Evolutionary conservation across 2,113 vertebrate species (phyloP).

Genomic region (Panurus biarmicus): DNA sequence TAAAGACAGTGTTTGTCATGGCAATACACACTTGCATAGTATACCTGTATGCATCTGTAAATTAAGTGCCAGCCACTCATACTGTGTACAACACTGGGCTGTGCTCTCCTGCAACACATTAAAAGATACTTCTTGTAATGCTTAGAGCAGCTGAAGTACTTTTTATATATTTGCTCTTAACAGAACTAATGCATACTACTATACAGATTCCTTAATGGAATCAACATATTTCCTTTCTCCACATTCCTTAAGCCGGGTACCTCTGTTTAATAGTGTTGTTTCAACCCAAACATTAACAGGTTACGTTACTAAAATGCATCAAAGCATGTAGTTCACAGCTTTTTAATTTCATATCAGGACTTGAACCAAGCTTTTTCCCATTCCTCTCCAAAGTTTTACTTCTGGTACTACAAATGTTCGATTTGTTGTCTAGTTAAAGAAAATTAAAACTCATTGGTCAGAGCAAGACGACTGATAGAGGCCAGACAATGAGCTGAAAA

Average conservation of each 20-base stretch:
- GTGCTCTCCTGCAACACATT: constrained; percentile 70
- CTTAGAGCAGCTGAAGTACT: constrained; percentile 78
- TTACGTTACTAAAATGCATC: constrained; percentile 30
- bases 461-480: constrained; percentile 31
- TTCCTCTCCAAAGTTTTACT: constrained; percentile 43
- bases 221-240: constrained; percentile 90
- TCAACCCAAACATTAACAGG: constrained; percentile 61
- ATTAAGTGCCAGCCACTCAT: constrained; percentile 71
- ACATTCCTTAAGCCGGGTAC: constrained; percentile 77
- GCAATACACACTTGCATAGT: constrained; percentile 87
- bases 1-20: constrained; percentile 70
- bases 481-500: constrained; percentile 54
- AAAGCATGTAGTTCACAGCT: constrained; percentile 30
- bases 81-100: constrained; percentile 62
- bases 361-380: constrained; percentile 1
- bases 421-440: constrained; percentile 62
- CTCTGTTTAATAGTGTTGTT: constrained; percentile 34
- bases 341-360: constrained; percentile 6
- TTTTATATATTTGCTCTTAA: constrained; percentile 78
- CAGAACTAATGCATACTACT: constrained; percentile 83
- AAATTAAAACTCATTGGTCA: constrained; percentile 53
- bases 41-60: constrained; percentile 78
- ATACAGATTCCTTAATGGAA: constrained; percentile 92
- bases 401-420: constrained; percentile 67
- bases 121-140: constrained; percentile 70